A percentile compares a stretch with the other conserved stretches of the same genome.
phyloP scores from a whole-genome alignment of 2,797 vertebrate species.

The Cichlasoma orientale region DNA sequence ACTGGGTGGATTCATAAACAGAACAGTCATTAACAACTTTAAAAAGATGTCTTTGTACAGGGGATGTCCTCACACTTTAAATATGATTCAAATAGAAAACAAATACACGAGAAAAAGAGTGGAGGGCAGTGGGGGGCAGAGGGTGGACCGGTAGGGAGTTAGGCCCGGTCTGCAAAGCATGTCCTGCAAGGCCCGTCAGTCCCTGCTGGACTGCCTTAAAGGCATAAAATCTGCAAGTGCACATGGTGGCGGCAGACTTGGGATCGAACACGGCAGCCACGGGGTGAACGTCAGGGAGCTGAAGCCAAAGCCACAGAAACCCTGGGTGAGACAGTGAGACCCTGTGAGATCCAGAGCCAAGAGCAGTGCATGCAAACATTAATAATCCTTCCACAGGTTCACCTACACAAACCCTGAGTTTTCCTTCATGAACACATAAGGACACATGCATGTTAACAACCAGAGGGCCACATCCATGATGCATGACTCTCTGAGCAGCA shows the following conservation, averaged over 20 bases:
- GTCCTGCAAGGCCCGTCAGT: not conserved
- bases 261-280: not conserved
- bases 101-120: accelerated
- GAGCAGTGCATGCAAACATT: not conserved
- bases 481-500: not conserved
- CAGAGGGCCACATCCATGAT: not conserved
- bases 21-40: not conserved
- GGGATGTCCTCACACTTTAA: not conserved
- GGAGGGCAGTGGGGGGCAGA: not conserved
- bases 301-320: not conserved
- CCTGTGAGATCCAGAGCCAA: not conserved
- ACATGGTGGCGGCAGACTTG: not conserved
- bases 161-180: not conserved
- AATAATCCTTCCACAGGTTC: not conserved
- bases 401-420: not conserved
- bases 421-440: not conserved
- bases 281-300: not conserved
- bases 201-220: not conserved
- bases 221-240: not conserved
- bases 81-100: not conserved
- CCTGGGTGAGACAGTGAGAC: not conserved
- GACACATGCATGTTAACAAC: not conserved
- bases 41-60: not conserved
- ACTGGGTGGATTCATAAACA: not conserved
- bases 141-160: no score